Percentiles rank a stretch among this genome's conserved stretches.
phyloP scores from a whole-genome alignment of 1,140 invertebrate genomes.

The Scaptomyza pallida region DNA sequence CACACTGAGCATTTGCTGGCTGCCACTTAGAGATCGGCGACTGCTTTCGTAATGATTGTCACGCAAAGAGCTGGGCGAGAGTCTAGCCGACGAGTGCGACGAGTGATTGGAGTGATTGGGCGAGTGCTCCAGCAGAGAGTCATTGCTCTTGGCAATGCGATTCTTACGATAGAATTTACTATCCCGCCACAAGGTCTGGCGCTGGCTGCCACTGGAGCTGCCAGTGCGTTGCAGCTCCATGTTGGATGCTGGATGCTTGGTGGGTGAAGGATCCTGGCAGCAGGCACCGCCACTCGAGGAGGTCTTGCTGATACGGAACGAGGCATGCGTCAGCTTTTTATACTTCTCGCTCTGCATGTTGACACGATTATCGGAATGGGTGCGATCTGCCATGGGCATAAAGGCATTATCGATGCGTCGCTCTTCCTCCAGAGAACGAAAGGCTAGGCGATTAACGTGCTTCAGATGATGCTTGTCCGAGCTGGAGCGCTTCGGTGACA shows the following conservation, averaged over 20 bases:
- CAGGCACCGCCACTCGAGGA: constrained; percentile 42
- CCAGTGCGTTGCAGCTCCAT: constrained; percentile 71
- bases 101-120: constrained; percentile 59
- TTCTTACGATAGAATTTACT: constrained; percentile 83
- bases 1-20: constrained; percentile 71
- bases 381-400: constrained; percentile 79
- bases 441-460: constrained; percentile 79
- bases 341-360: constrained; percentile 83
- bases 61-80: constrained; percentile 74
- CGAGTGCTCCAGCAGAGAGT: constrained; percentile 78
- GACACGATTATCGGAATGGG: constrained; percentile 83
- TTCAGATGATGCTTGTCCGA: constrained; percentile 71
- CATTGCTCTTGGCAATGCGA: constrained; percentile 83
- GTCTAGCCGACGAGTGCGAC: constrained; percentile 53
- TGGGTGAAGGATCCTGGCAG: constrained; percentile 49
- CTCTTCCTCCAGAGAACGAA: constrained; percentile 82
- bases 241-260: constrained; percentile 44
- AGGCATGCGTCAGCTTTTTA: constrained; percentile 81
- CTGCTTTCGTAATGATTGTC: constrained; percentile 79
- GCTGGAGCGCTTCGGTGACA: constrained; percentile 64
- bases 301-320: constrained; percentile 80
- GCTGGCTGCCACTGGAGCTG: constrained; percentile 39
- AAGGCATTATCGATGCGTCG: constrained; percentile 83
- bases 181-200: constrained; percentile 79
- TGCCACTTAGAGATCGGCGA: constrained; percentile 63